Evolutionary conservation across 2,888 invertebrate species (phyloP).

Genomic region (Ephialtes manifestator): DNA sequence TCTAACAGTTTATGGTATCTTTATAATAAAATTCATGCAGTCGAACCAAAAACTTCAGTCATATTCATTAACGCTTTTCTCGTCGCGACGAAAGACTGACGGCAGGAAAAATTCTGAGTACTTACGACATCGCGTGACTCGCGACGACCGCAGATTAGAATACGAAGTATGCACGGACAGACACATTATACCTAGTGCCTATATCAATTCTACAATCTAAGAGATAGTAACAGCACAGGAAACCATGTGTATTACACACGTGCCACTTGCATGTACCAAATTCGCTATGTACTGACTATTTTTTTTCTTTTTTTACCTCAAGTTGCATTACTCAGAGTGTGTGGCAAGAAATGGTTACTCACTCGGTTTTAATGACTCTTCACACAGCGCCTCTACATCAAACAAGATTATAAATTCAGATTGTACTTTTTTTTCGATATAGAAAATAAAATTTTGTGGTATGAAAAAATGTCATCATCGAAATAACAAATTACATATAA

Average conservation of each 20-base stretch:
- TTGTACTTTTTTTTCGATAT: neutral
- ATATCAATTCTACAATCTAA: constrained; percentile 47
- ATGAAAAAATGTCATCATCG: neutral
- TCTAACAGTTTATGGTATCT: neutral
- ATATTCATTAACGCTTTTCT: constrained; percentile 3
- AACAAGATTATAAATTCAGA: neutral
- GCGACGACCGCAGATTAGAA: constrained; percentile 34
- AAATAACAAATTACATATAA: neutral
- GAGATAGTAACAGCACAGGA: constrained; percentile 27
- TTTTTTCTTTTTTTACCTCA: neutral
- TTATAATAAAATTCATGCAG: neutral
- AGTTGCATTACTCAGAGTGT: neutral
- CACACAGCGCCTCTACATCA: neutral
- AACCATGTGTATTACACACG: neutral
- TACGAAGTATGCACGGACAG: constrained; percentile 35
- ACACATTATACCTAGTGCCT: constrained; percentile 16
- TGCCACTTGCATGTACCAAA: constrained; percentile 35
- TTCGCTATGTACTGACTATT: neutral
- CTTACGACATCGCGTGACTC: constrained; percentile 63
- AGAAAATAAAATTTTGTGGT: neutral
- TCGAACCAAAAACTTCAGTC: neutral
- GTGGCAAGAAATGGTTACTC: constrained; percentile 19
- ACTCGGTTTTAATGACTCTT: constrained; percentile 17
- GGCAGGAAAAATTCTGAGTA: constrained; percentile 47
- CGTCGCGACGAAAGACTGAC: constrained; percentile 6